A percentile compares a stretch with the other conserved stretches of the same genome.
phyloP scores from a whole-genome alignment of 2,888 invertebrate genomes.

The Tinea trinotella region DNA sequence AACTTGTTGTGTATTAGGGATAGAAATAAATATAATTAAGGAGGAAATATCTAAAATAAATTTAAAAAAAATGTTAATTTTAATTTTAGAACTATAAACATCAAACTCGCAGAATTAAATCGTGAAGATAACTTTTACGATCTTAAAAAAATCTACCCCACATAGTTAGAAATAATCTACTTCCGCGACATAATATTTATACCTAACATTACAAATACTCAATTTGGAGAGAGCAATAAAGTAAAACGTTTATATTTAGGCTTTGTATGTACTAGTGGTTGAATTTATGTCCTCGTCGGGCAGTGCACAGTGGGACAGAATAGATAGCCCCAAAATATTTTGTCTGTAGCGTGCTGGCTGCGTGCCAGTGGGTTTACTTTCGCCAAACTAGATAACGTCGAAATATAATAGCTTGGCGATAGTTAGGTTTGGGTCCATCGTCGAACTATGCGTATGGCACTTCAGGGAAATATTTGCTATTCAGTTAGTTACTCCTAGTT shows the following conservation, averaged over 20 bases:
- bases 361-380: constrained; percentile 64
- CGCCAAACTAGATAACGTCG: constrained; percentile 36
- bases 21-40: no score
- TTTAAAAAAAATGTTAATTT: no score
- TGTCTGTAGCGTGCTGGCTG: constrained; percentile 60
- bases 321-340: constrained; percentile 63
- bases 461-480: no score
- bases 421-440: constrained; percentile 11
- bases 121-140: background rate
- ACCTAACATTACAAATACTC: constrained; percentile 28
- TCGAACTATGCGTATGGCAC: constrained; percentile 4
- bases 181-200: constrained; percentile 33
- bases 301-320: constrained; percentile 40
- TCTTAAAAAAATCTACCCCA: background rate
- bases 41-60: no score
- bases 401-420: constrained; percentile 12
- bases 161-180: constrained; percentile 29
- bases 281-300: constrained; percentile 45
- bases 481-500: background rate
- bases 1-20: no score
- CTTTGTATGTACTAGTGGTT: constrained; percentile 39
- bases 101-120: no score
- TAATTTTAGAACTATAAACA: no score
- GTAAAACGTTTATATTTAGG: constrained; percentile 54
- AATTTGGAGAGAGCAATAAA: constrained; percentile 41